A percentile compares a stretch with the other conserved stretches of the same genome.
Evolutionary conservation across 2,113 vertebrate species (phyloP).

Genomic region (Scomber colias): DNA sequence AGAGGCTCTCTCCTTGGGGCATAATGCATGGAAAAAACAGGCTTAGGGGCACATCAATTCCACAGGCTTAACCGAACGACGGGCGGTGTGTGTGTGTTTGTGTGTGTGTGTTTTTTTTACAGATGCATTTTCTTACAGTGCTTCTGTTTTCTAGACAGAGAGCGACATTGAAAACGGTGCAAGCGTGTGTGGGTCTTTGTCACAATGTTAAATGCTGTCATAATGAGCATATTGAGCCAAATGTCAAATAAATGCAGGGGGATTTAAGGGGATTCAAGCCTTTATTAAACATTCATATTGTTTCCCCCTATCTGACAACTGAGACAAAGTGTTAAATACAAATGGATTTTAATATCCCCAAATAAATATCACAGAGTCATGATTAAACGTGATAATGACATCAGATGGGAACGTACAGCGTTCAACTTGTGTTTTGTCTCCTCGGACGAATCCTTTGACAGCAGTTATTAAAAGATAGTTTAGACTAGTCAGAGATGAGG

Average conservation of each 20-base stretch:
- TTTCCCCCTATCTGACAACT: conserved; percentile 69
- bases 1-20: conserved; percentile 68
- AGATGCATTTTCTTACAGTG: conserved; percentile 50
- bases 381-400: conserved; percentile 59
- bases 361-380: conserved; percentile 61
- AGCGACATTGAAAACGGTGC: conserved; percentile 5
- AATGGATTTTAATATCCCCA: conserved; percentile 70
- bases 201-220: conserved; percentile 62
- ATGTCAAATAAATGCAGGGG: conserved; percentile 69
- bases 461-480: conserved; percentile 62
- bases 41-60: conserved; percentile 80
- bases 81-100: conserved; percentile 22
- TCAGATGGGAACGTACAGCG: conserved; percentile 50
- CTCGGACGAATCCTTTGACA: conserved; percentile 46
- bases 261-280: conserved; percentile 70
- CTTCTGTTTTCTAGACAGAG: conserved; percentile 47
- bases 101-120: conserved; percentile 12
- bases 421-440: conserved; percentile 52
- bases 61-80: conserved; percentile 67
- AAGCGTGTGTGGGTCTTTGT: conserved; percentile 31
- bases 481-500: conserved; percentile 45
- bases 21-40: conserved; percentile 71
- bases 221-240: conserved; percentile 77
- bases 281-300: conserved; percentile 70
- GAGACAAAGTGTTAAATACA: conserved; percentile 73